Percentiles rank a stretch among this genome's conserved stretches.
phyloP scores from a whole-genome alignment of 2,113 vertebrate genomes.

The Hepsetus odoe region DNA sequence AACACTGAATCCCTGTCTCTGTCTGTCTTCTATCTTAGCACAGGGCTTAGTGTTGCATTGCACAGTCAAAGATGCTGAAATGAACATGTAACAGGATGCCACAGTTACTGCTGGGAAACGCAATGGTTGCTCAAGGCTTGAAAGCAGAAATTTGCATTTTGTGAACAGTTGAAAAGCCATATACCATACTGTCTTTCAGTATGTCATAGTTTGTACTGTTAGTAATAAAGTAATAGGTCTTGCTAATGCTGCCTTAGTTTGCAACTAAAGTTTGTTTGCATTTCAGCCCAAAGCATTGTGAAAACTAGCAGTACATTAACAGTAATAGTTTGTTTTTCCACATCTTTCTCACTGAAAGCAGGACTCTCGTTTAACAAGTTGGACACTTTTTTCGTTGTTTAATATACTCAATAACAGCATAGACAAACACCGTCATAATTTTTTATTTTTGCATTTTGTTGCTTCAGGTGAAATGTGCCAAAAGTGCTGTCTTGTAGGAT shows the following conservation, averaged over 20 bases:
- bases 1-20: background rate
- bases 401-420: background rate
- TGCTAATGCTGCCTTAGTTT: no score
- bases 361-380: background rate
- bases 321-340: background rate
- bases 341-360: background rate
- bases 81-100: background rate
- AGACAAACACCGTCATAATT: background rate
- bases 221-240: no score
- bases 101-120: background rate
- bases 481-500: conserved; percentile 34
- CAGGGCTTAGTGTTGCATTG: background rate
- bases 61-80: background rate
- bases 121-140: background rate
- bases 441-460: background rate
- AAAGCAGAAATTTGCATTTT: background rate
- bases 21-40: background rate
- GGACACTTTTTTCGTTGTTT: background rate
- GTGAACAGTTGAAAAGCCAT: background rate
- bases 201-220: background rate
- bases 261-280: no score
- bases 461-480: conserved; percentile 28
- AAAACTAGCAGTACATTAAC: background rate
- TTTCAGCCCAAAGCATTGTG: background rate
- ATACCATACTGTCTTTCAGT: background rate